Conservation (phyloP, 2,888 invertebrate species). For the Sceliomorpha sp. region DNA sequence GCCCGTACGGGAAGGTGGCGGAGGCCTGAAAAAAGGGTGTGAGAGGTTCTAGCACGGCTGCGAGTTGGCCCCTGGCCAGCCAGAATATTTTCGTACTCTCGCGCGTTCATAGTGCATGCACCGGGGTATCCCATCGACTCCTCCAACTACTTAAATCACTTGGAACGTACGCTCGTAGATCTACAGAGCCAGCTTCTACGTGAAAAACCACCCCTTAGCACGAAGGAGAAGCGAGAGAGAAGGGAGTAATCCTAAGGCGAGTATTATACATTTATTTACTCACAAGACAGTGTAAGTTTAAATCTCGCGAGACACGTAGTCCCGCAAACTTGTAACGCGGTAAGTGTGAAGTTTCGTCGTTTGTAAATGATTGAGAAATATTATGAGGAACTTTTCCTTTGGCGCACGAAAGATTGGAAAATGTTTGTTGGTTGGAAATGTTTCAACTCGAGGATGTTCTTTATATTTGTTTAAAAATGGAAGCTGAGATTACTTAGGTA, state of each 20-base stretch:
- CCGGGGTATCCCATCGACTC: conserved; percentile 58
- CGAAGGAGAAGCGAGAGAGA: conserved; percentile 46
- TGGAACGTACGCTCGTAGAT: conserved; percentile 64
- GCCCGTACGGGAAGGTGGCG: conserved; percentile 23
- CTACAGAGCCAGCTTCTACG: conserved; percentile 59
- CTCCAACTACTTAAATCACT: conserved; percentile 72
- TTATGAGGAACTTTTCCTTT: conserved; percentile 19
- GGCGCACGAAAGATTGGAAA: no score
- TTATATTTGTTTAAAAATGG: no score
- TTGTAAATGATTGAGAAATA: conserved; percentile 16
- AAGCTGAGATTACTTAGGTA: no score
- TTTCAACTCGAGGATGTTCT: no score
- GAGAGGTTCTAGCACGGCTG: conserved; percentile 47
- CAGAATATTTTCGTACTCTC: conserved; percentile 67
- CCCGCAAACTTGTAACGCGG: conserved; percentile 16
- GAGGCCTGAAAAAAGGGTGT: conserved; percentile 25
- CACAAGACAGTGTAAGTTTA: conserved; percentile 31
- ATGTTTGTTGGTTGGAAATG: no score
- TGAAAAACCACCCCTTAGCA: conserved; percentile 63
- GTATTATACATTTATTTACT: conserved; percentile 45
- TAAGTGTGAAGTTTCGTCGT: conserved; percentile 29
- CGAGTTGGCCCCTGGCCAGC: conserved; percentile 69
- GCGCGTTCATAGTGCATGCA: conserved; percentile 63
- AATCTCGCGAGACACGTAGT: conserved; percentile 21
- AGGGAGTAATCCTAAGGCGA: conserved; percentile 26